Conservation (phyloP, 2,113 vertebrate genomes). For the Amblyopsis rosae region DNA sequence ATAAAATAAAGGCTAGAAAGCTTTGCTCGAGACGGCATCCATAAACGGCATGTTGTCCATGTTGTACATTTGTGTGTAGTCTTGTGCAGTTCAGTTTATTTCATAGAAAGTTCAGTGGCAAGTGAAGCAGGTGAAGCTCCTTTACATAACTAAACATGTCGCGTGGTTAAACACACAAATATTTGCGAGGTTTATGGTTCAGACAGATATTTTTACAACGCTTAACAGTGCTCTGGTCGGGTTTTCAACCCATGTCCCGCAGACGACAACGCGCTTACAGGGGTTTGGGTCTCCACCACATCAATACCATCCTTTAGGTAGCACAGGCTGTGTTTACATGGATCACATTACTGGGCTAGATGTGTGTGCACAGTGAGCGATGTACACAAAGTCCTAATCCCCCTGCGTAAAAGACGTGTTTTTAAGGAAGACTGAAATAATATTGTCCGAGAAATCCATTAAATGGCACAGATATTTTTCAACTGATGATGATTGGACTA, state of each 20-base stretch:
- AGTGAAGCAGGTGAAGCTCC: too few relatives aligned
- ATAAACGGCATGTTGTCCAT: too few relatives aligned
- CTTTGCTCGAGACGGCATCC: too few relatives aligned
- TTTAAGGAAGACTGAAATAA: background rate
- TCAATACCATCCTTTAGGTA: slow-evolving; percentile 8
- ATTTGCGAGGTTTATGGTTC: background rate
- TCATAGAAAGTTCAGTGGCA: too few relatives aligned
- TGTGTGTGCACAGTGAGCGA: background rate
- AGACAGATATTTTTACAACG: slow-evolving; percentile 3
- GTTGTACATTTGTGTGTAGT: too few relatives aligned
- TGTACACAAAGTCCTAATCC: slow-evolving; percentile 26
- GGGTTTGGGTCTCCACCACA: slow-evolving; percentile 23
- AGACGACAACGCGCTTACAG: background rate
- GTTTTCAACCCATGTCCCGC: slow-evolving; percentile 2
- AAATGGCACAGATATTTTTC: slow-evolving; percentile 2
- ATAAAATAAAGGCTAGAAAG: too few relatives aligned
- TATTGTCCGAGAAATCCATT: slow-evolving; percentile 1
- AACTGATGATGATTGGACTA: slow-evolving; percentile 4
- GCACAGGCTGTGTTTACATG: slow-evolving; percentile 14
- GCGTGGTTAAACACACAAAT: too few relatives aligned
- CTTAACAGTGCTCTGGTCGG: background rate
- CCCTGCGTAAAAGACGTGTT: background rate
- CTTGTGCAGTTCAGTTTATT: too few relatives aligned
- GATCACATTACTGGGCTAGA: slow-evolving; percentile 26
- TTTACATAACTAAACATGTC: too few relatives aligned